Evolutionary conservation across 2,113 vertebrate species (phyloP), one percentile per base, ranked within the genome.

Genomic region (Mobula birostris): DNA sequence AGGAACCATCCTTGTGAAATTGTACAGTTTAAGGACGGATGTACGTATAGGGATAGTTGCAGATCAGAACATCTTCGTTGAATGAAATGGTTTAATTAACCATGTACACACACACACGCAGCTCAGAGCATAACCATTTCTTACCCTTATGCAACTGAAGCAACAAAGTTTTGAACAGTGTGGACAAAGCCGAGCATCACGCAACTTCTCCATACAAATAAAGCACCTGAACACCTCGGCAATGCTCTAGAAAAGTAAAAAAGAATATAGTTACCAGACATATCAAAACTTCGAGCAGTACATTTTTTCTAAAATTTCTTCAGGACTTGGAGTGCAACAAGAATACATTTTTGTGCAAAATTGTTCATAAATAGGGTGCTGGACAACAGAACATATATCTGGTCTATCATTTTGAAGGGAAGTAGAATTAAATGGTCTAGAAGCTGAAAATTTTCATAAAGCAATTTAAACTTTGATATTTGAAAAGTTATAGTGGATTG

Each of bases 91-190:
- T 2, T 48, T 85, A 61, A 85, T 85, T 56, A 29, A 29, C 2
- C 36, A 94, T 21, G 32, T 4, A 40, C 36, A 17, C 82, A 85
- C 82, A 92, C 61, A n/a, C 27, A 92, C 2, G 11, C 12, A 94
- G 27, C 56, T 80, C 24, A 58, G 56, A 78, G 63, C 40, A 80
- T 56, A 94, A 40, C 14, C 79, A 24, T 8, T 66, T 94, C 97
- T 97, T 96, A 99, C 99, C 96, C 99, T 97, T 95, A 99, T 99
- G 95, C 99, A 99, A 96, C 99, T 99, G 96, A 99, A 99, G 96
- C 99, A 99, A 97, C 99, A 99, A 94, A 99, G 98, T 95, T 99
- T 99, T 95, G 99, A 99, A 96, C 99, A 99, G 94, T 99, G 99
- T 63, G 99, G 99, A 95, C 99, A 99, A 21, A 99, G 97, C 5